A percentile compares a stretch with the other conserved stretches of the same genome.
Conservation (phyloP, 2,888 invertebrate species). For the Dicyrtomina minuta region DNA sequence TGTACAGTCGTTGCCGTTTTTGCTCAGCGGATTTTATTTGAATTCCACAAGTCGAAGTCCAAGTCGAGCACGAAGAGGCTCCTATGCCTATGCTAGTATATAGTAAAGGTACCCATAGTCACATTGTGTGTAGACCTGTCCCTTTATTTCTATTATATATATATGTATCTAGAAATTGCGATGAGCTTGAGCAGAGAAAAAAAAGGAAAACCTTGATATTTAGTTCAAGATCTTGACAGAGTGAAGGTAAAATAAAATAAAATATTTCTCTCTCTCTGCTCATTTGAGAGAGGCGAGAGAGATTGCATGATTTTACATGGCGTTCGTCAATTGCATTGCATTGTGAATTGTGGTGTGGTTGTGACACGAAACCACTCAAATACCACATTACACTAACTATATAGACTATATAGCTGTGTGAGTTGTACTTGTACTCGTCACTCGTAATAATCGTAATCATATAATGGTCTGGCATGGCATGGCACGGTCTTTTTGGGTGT, state of each 20-base stretch:
- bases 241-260: constrained; percentile 26
- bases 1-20: too few species aligned
- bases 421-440: too few species aligned
- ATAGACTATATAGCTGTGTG: too few species aligned
- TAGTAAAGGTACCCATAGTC: neutral
- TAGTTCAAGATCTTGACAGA: constrained; percentile 32
- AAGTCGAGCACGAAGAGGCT: too few species aligned
- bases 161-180: too few species aligned
- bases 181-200: neutral
- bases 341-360: neutral
- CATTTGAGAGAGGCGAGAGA: neutral
- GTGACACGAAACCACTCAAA: neutral
- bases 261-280: neutral
- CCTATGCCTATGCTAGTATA: neutral
- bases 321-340: neutral
- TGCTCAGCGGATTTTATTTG: too few species aligned
- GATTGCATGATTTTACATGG: constrained; percentile 1
- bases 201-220: constrained; percentile 29
- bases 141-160: too few species aligned
- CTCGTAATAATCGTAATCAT: too few species aligned
- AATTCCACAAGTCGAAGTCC: too few species aligned
- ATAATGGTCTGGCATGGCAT: too few species aligned
- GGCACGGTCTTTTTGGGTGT: neutral
- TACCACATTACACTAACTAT: neutral
- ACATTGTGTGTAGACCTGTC: constrained; percentile 1